These are phyloP conservation scores for Ganaspis sp. DNA, from an alignment of 1,140 invertebrate species.

Conservation along the genomic window DNA sequence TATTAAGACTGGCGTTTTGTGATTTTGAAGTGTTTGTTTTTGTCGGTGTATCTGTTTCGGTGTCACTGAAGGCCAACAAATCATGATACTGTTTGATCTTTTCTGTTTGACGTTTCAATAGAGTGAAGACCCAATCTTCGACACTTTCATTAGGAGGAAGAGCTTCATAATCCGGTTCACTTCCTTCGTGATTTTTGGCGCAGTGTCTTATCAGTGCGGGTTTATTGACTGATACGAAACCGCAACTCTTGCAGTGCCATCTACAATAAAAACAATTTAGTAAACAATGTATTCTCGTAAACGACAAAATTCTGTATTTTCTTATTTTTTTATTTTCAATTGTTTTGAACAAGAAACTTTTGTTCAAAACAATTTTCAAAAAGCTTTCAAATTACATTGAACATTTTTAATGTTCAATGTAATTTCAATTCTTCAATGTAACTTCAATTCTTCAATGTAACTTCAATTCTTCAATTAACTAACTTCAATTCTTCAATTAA, in stretches of 20 bases:
- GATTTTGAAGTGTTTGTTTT: slow-evolving; percentile 30
- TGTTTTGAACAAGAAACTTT: too few relatives aligned
- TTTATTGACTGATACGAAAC: slow-evolving; percentile 63
- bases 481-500: too few relatives aligned
- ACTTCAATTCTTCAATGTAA: too few relatives aligned
- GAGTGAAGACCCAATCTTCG: slow-evolving; percentile 68
- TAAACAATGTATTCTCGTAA: slow-evolving; percentile 20
- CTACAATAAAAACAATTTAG: slow-evolving; percentile 47
- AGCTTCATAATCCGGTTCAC: slow-evolving; percentile 48
- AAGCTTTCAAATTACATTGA: too few relatives aligned
- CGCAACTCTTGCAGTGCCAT: slow-evolving; percentile 67
- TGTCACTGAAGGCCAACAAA: background rate
- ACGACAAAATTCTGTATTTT: too few relatives aligned
- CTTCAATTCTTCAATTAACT: too few relatives aligned
- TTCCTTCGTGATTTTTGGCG: slow-evolving; percentile 59
- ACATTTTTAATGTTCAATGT: too few relatives aligned
- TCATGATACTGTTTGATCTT: slow-evolving; percentile 53
- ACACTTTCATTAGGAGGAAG: slow-evolving; percentile 62
- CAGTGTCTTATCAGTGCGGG: slow-evolving; percentile 64
- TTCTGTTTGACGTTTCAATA: slow-evolving; percentile 59
- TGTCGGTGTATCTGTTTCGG: slow-evolving; percentile 33
- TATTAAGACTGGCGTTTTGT: background rate
- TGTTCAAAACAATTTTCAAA: too few relatives aligned
- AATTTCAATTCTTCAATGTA: too few relatives aligned
- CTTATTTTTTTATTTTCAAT: too few relatives aligned